Evolutionary conservation across 2,113 vertebrate species (phyloP), one percentile per base, ranked within the genome.

Genomic region (Phoxinus phoxinus): DNA sequence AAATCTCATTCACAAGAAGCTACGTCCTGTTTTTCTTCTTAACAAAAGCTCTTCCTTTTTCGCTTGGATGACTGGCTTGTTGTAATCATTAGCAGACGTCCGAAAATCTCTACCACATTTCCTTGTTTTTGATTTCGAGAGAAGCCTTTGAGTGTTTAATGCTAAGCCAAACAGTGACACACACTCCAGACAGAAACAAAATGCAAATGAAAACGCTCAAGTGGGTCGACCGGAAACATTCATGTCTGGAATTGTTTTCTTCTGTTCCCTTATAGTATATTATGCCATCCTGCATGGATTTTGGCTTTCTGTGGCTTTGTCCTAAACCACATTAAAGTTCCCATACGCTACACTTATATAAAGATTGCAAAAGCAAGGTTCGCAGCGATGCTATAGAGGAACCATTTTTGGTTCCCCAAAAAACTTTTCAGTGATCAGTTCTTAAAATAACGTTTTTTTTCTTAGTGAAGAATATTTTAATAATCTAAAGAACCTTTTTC

Each of bases 1-100:
- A 35, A 32, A 25, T 46, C 41, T 74, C 30, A 23, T 23, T 9
- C 53, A 79, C 35, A 44, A 61, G 7, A 79, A 35, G 21, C 35
- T n/a, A 3, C 3, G 1, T 61, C 11, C 32, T 32, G 32, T 41
- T 89, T 87, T 91, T 44, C 61, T 75, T 56, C 61, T 76, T 59
- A 76, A 86, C 88, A 90, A 85, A 84, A 74, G 10, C 83, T 86
- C 78, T 82, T 61, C 85, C 84, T 90, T 91, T 51, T 91, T 80
- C 89, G 90, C 83, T 89, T 75, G n/a, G 41, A 73, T 63, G 30
- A 65, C 88, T 90, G 93, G 91, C 92, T 92, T 92, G 86, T 84
- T 90, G 89, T 90, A 92, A 93, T 93, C 77, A 48, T 84, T 65
- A 82, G 46, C 86, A 90, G 88, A 91, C 85, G 87, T 69, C 59